Base-by-base conservation (phyloP, 2,888 invertebrate species). In the Chaitophorus viminalis region DNA sequence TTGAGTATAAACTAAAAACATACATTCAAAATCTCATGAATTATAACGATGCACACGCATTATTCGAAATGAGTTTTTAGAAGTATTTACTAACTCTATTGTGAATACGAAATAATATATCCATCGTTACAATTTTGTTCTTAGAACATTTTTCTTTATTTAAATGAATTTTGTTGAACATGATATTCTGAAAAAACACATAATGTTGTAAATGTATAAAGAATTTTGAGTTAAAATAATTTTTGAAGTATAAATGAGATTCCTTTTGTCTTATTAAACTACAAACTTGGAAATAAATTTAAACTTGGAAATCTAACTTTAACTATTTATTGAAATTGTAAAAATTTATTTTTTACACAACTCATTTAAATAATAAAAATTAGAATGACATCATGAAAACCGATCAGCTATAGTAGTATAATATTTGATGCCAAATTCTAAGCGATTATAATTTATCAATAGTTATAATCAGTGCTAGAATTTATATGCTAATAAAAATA, bases 51-150 rank as follows among this genome's bases (percentile, higher is more conserved):
- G 75, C 60, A 33, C 31, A 33, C 11, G 18, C n/a, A 68, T 85
- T 85, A 84, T 68, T 85, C 68, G 18, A 85, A 77, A 85, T 52
- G 17, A n/a, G 52, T 52, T 85, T 65, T 68, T 70, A 77, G 46
- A 68, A 25, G 8, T 39, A 39, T 39, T 5, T 31, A 72, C 65
- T 18, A 18, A n/a, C 5, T 36, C 36, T 74, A 46, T 39, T 68
- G 46, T 68, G 46, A 46, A 76, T 84, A 60, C 39, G 29, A 60
- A 33, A 76, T n/a, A n/a, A 31, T 18, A 84, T 84, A 68, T 46
- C 33, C 18, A 31, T 68, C 52, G 18, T 77, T 85, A n/a, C 11
- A 18, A 33, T 52, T 33, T 52, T 75, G 60, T 75, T 60, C 8
- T 82, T 17, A 60, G 79, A 5, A 17, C 25, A 1, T 14, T 82